Conservation (phyloP, 2,888 invertebrate genomes). For the Autographa gamma region DNA sequence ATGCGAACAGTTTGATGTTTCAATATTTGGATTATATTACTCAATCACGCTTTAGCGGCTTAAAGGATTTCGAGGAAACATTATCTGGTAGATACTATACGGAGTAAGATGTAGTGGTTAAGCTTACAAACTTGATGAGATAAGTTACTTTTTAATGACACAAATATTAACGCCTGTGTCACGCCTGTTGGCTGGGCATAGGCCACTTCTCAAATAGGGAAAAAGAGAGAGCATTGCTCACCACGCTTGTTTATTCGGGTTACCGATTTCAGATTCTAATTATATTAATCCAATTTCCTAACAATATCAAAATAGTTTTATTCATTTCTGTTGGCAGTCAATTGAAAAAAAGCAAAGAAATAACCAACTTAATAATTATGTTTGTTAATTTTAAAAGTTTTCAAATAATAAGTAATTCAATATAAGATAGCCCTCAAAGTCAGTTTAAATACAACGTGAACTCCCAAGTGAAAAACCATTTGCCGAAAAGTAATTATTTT, state of each 20-base stretch:
- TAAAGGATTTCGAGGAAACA: neutral
- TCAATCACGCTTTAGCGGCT: neutral
- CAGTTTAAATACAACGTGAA: slow-evolving; percentile 10
- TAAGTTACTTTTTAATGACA: neutral
- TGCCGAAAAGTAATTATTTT: slow-evolving; percentile 18
- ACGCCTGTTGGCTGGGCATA: too few relatives aligned
- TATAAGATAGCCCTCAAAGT: slow-evolving; percentile 27
- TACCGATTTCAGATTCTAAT: too few relatives aligned
- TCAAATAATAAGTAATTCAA: slow-evolving; percentile 42
- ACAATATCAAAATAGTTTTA: too few relatives aligned
- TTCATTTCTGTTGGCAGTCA: too few relatives aligned
- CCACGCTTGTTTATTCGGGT: too few relatives aligned
- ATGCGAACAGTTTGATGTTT: neutral
- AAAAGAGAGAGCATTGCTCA: too few relatives aligned
- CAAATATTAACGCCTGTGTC: too few relatives aligned
- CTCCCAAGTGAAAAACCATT: slow-evolving; percentile 33
- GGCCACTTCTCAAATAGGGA: too few relatives aligned
- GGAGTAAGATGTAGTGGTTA: neutral
- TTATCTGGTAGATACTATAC: neutral
- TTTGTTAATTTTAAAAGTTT: neutral
- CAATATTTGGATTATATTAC: slow-evolving; percentile 2
- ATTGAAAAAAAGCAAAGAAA: too few relatives aligned
- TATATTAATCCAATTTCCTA: too few relatives aligned
- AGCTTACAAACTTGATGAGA: neutral
- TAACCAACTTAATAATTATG: too few relatives aligned